Evolutionary conservation across 2,888 invertebrate genomes (phyloP), one percentile per base, ranked within the genome.

Genomic region (Zaprionus obscuricornis): DNA sequence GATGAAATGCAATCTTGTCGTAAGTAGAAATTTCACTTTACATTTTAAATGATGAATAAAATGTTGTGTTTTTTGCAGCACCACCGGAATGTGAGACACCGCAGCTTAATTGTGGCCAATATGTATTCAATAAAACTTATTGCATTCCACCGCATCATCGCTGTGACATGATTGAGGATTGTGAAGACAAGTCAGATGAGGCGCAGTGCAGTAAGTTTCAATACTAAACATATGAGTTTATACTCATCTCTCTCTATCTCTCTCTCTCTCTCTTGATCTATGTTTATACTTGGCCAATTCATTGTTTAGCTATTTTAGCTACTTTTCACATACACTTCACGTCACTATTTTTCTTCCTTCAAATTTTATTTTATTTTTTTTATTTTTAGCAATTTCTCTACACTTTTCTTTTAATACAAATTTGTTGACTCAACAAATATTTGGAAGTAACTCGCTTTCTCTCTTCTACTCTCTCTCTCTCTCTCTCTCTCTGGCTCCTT

Each of bases 101-200:
- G 1, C 96, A 98, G 92, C 93, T 97, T 88, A 95, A 96, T 29
- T 98, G 98, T 91, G 95, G 95, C 45, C 96, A 96, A 91, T 98
- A 98, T 91, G 95, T 95, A 83, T 98, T 96, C 93, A 98, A 98
- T 92, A 96, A 96, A 91, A 97, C 98, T 20, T 98, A 96, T 91
- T 98, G 98, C 91, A 95, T 98, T 89, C 97, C 97, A 58, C 95
- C 95, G 65, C 96, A 98, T 92, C 95, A 96, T 91, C 94, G 96
- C 90, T 98, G 98, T 92, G 98, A 98, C 92, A 97, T 95, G 94
- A 95, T 95, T 72, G 96, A 96, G 24, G 97, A 98, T 92, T 99
- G 98, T 90, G 95, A 96, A 63, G 97, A 98, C 90, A 97, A 97
- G 71, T 96, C 96, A 26, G 98, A 98, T 91, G 98, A 98, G 91